Evolutionary conservation across 2,797 vertebrate species (phyloP).

Genomic region (Lithobates sylvaticus): DNA sequence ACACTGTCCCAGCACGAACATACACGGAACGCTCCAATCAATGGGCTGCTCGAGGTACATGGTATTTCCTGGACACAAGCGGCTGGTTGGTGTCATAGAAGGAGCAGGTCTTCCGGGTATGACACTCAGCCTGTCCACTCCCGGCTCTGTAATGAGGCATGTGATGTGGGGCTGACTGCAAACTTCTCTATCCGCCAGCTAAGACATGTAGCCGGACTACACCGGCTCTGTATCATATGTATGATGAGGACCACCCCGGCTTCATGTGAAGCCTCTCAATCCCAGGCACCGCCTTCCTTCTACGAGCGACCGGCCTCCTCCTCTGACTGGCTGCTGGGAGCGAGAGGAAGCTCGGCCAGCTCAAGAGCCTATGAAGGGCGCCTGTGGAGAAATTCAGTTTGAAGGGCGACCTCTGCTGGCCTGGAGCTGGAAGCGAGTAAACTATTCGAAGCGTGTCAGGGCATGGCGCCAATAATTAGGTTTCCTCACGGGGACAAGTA

Average conservation of each 20-base stretch:
- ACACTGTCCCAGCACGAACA: not conserved
- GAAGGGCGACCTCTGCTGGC: conserved; percentile 10
- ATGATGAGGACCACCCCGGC: not conserved
- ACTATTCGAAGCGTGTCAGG: too few relatives aligned
- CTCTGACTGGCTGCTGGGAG: not conserved
- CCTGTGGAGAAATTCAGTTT: not conserved
- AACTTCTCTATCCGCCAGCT: not conserved
- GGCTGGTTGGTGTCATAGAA: not conserved
- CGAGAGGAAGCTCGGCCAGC: not conserved
- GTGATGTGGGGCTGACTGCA: not conserved
- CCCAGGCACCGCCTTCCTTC: not conserved
- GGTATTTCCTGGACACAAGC: not conserved
- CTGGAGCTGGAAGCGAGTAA: not conserved
- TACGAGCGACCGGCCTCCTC: not conserved
- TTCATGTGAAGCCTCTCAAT: not conserved
- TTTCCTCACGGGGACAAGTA: too few relatives aligned
- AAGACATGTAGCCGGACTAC: not conserved
- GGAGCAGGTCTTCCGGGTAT: not conserved
- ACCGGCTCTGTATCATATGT: too few relatives aligned
- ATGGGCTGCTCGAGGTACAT: not conserved
- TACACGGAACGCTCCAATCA: not conserved
- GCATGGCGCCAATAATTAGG: too few relatives aligned
- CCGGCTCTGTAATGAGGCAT: not conserved
- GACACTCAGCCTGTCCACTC: not conserved
- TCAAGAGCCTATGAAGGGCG: not conserved